Percentiles rank a stretch among this genome's conserved stretches.
Conservation (phyloP, 2,888 invertebrate genomes). For the Ctena decussata region DNA sequence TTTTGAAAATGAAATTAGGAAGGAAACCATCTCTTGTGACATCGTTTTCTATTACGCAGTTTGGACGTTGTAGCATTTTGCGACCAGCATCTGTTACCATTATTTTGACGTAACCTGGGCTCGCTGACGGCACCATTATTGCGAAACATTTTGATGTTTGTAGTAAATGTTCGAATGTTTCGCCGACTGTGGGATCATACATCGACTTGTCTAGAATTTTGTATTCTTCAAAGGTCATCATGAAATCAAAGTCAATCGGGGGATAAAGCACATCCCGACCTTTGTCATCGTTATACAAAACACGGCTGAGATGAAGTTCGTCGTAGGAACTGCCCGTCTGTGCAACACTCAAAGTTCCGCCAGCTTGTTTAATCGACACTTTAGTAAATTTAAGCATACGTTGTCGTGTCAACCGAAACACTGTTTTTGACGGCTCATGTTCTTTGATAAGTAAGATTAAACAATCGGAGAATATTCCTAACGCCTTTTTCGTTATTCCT, state of each 20-base stretch:
- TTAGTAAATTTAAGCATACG: not conserved
- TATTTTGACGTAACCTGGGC: slow-evolving; percentile 53
- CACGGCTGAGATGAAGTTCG: slow-evolving; percentile 29
- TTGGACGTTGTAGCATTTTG: slow-evolving; percentile 20
- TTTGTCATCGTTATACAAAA: not conserved
- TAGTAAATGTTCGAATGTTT: not conserved
- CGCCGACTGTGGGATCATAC: not conserved
- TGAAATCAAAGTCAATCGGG: slow-evolving; percentile 34
- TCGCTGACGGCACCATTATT: slow-evolving; percentile 32
- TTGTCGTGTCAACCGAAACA: slow-evolving; percentile 6
- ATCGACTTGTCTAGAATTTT: not conserved
- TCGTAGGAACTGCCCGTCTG: slow-evolving; percentile 47
- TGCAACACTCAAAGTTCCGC: not conserved
- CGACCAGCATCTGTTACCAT: slow-evolving; percentile 40
- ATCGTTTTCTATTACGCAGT: slow-evolving; percentile 14
- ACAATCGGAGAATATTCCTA: not conserved
- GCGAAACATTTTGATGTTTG: slow-evolving; percentile 1
- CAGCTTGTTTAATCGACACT: not conserved
- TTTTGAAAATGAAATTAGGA: slow-evolving; percentile 38
- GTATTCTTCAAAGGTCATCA: slow-evolving; percentile 29
- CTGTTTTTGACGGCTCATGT: slow-evolving; percentile 23
- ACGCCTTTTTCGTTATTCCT: not conserved
- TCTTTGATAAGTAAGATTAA: slow-evolving; percentile 20
- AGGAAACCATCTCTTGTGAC: slow-evolving; percentile 36
- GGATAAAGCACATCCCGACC: slow-evolving; percentile 10